Base-by-base conservation (phyloP, 2,888 invertebrate species). In the Stenoptilia bipunctidactyla region DNA sequence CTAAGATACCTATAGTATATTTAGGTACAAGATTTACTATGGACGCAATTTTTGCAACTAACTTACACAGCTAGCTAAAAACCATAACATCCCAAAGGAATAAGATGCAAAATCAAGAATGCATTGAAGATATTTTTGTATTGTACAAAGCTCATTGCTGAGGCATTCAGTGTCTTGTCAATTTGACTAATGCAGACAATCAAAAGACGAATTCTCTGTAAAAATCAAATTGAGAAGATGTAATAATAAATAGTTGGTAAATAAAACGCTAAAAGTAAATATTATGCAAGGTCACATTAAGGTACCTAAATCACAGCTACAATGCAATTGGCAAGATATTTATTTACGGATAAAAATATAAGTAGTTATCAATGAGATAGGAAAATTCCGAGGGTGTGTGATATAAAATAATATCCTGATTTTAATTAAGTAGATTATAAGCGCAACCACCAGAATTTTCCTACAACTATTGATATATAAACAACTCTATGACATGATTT, bases 281-380 rank as follows among this genome's bases (percentile, higher is more conserved):
- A 61, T 55, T 66, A 64, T 61, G 64, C 60, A 55, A 56, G n/a
- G 50, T 53, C 55, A 53, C 49, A 47, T 55, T 45, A 54, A 56
- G 58, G 56, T 56, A 61, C 62, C 59, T 51, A 53, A 68, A 79
- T 79, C 76, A 79, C 76, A 77, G 74, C 66, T 66, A 63, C 61
- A 68, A 62, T 56, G 56, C 56, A 53, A 49, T 56, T 61, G 76
- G 76, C 76, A 77, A 77, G 71, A 66, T 41, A 48, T 39, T 42
- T 40, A 39, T 47, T 43, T 45, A 49, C 41, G 46, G 34, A 47
- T 3, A 10, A 4, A 3, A 30, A 30, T n/a, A n/a, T n/a, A n/a
- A 9, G 6, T n/a, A 30, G 4, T 10, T 30, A 30, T 8, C 3
- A 30, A 9, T 30, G 2, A 8, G 3, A 12, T 30, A 8, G 30